These are phyloP conservation scores for Prosapia bicincta DNA, from an alignment of 2,888 invertebrate species.

Conservation along the genomic window DNA sequence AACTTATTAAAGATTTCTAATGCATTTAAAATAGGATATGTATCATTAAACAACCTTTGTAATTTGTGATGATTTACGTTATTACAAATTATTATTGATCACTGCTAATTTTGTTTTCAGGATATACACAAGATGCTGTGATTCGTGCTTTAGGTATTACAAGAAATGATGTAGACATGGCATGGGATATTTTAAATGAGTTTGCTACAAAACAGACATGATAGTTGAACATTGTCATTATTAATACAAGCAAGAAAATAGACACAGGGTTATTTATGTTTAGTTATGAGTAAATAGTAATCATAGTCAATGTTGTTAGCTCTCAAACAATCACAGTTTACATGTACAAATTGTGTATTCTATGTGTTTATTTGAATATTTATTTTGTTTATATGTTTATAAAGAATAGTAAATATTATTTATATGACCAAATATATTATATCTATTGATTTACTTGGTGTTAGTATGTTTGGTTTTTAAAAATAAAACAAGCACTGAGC, in stretches of 20 bases:
- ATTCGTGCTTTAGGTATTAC: conserved; percentile 90
- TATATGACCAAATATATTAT: neutral
- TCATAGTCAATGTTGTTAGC: neutral
- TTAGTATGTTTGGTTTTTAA: neutral
- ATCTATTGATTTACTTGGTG: neutral
- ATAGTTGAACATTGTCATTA: neutral
- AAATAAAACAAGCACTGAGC: neutral
- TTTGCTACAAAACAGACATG: conserved; percentile 63
- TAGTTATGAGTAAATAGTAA: neutral
- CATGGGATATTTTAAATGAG: conserved; percentile 89
- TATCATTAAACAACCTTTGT: neutral
- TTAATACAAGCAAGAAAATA: neutral
- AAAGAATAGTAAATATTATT: neutral
- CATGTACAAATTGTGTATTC: neutral
- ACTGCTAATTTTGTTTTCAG: conserved; percentile 23
- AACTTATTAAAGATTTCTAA: no score
- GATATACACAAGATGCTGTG: conserved; percentile 87
- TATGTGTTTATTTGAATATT: neutral
- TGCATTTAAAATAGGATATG: no score
- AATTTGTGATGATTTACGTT: neutral
- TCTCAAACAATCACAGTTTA: neutral
- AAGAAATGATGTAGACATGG: conserved; percentile 92
- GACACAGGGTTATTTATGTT: conserved; percentile 11
- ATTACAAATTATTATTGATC: no score
- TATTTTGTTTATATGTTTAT: neutral